Evolutionary conservation across 2,797 vertebrate genomes (phyloP).

Genomic region (Anisognathus igniventris): DNA sequence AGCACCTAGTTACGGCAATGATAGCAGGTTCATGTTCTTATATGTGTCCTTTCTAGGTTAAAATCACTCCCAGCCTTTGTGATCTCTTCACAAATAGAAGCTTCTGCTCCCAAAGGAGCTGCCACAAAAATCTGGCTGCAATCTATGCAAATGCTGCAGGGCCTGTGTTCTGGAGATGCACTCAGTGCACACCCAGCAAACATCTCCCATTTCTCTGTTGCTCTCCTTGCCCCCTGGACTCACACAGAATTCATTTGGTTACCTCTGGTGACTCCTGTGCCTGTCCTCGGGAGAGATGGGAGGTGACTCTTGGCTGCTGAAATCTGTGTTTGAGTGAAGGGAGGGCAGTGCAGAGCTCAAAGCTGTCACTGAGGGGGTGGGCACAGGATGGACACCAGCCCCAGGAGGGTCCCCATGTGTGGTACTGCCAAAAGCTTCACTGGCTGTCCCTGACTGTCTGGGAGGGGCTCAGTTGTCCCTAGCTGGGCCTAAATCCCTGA

Average conservation of each 20-base stretch:
- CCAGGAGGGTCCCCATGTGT: not conserved
- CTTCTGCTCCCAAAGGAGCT: not conserved
- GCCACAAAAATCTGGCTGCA: constrained; percentile 14
- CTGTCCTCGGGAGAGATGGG: not conserved
- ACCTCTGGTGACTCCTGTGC: not conserved
- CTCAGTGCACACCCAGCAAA: not conserved
- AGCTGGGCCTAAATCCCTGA: not conserved
- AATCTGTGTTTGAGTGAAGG: not conserved
- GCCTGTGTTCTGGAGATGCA: not conserved
- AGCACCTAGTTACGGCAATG: not conserved
- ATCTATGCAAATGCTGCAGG: not conserved
- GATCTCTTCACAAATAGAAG: not conserved
- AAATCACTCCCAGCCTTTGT: constrained; percentile 2
- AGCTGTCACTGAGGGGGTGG: too few relatives aligned
- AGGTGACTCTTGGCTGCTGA: not conserved
- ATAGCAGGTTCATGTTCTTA: not conserved
- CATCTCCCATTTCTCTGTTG: not conserved
- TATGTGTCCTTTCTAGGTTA: not conserved
- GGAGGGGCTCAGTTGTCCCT: not conserved
- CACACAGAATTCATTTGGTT: not conserved
- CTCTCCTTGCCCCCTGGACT: not conserved
- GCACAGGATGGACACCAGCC: not conserved
- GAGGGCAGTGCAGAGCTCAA: not conserved
- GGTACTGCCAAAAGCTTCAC: not conserved
- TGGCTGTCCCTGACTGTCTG: not conserved